Evolutionary conservation across 2,113 vertebrate species (phyloP).

Genomic region (Falcunculus frontatus): DNA sequence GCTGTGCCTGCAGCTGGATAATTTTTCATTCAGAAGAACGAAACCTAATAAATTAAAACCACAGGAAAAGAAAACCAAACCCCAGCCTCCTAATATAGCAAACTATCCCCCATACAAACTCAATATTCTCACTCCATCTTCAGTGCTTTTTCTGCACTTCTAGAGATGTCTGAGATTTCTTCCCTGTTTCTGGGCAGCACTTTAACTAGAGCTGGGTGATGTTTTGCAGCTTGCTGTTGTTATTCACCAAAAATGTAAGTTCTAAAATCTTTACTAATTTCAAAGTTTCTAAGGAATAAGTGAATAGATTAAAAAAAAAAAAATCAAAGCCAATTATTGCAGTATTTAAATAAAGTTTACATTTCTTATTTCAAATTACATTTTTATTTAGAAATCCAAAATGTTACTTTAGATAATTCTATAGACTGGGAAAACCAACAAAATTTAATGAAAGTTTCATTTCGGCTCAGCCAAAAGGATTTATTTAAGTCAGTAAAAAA

Average conservation of each 20-base stretch:
- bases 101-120: not conserved
- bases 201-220: not conserved
- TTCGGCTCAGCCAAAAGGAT: not conserved
- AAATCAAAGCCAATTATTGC: not conserved
- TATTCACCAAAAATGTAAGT: not conserved
- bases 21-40: not conserved
- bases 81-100: not conserved
- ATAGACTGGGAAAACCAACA: not conserved
- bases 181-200: not conserved
- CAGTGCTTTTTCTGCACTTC: not conserved
- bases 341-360: not conserved
- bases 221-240: not conserved
- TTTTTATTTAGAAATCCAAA: not conserved
- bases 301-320: not conserved
- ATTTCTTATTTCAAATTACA: not conserved
- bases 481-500: not conserved
- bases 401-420: not conserved
- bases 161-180: not conserved
- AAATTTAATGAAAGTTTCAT: not conserved
- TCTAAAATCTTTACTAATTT: not conserved
- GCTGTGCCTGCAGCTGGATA: not conserved
- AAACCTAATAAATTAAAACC: not conserved
- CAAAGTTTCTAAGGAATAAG: not conserved
- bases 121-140: not conserved
- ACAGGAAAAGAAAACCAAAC: not conserved